Evolutionary conservation across 2,888 invertebrate species (phyloP).

Genomic region (Neoaliturus tenellus): DNA sequence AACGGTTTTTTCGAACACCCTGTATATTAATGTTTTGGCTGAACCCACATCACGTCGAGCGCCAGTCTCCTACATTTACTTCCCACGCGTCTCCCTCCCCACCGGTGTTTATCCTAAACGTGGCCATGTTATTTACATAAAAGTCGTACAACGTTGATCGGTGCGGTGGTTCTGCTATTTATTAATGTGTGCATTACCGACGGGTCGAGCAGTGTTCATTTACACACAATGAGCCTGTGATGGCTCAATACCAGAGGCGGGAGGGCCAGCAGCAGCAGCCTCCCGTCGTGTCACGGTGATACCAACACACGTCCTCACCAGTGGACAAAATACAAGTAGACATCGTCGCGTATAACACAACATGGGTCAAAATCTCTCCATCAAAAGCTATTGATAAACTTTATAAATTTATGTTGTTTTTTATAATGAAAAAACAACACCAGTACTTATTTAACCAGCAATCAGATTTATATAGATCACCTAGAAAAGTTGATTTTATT

Average conservation of each 20-base stretch:
- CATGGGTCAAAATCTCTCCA: too few species aligned
- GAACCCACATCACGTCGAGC: not conserved
- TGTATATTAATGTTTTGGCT: too few species aligned
- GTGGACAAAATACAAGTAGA: too few species aligned
- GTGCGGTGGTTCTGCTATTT: conserved; percentile 19
- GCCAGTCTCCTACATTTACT: not conserved
- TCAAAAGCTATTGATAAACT: too few species aligned
- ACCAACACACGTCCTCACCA: not conserved
- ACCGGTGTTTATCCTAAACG: not conserved
- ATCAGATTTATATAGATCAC: too few species aligned
- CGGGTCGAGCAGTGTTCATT: conserved; percentile 18
- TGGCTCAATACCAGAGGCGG: conserved; percentile 2
- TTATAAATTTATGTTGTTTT: too few species aligned
- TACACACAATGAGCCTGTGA: conserved; percentile 38
- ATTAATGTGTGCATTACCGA: conserved; percentile 39
- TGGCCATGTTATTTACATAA: conserved; percentile 28
- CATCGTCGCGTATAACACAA: too few species aligned
- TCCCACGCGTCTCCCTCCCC: not conserved
- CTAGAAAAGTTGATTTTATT: too few species aligned
- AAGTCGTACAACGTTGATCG: conserved; percentile 17
- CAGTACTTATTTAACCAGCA: too few species aligned
- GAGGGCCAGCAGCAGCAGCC: not conserved
- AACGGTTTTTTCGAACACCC: too few species aligned
- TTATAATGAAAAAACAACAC: too few species aligned
- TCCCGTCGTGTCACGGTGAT: not conserved